A percentile compares a stretch with the other conserved stretches of the same genome.
Conservation (phyloP, 2,113 vertebrate genomes). For the Rallus limicola region DNA sequence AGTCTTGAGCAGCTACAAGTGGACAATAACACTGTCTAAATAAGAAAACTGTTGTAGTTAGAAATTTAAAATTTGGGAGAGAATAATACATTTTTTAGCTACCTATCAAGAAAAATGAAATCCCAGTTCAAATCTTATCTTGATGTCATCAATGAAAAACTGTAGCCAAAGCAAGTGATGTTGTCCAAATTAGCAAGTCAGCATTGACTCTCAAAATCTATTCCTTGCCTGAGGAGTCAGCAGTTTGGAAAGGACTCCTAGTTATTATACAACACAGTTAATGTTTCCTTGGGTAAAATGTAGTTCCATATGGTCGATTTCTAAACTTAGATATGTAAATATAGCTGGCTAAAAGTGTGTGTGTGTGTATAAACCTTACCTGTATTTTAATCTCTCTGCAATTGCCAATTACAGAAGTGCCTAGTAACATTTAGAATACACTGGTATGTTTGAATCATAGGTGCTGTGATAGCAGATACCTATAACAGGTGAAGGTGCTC, state of each 20-base stretch:
- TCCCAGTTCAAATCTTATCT: background rate
- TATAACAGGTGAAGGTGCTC: background rate
- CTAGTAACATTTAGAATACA: background rate
- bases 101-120: background rate
- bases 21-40: background rate
- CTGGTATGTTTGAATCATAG: background rate
- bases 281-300: slow-evolving; percentile 9
- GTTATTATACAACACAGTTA: background rate
- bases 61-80: background rate
- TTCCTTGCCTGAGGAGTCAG: background rate
- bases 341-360: background rate
- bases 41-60: background rate
- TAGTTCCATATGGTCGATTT: background rate
- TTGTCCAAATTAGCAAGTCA: background rate
- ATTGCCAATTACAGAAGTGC: background rate
- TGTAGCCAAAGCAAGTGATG: background rate
- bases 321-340: slow-evolving; percentile 31
- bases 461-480: background rate
- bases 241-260: background rate
- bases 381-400: background rate
- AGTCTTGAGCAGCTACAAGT: background rate
- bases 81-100: background rate
- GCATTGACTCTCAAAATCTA: background rate
- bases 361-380: rapidly evolving
- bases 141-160: background rate